Conservation (phyloP, 2,113 vertebrate genomes). For the Aspiorhynchus laticeps region DNA sequence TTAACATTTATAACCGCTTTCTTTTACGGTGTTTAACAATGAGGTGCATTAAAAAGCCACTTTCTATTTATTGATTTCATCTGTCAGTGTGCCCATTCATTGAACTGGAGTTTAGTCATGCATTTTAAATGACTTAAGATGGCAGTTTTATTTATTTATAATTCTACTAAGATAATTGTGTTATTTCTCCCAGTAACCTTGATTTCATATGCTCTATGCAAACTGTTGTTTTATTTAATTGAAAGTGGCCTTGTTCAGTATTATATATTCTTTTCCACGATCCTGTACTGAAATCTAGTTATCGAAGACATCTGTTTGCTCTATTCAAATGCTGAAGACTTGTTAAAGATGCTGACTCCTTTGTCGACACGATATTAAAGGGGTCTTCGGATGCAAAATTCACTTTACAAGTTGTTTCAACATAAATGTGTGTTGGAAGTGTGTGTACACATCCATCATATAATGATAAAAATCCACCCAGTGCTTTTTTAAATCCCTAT, state of each 20-base stretch:
- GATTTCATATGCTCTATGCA: neutral
- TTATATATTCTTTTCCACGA: neutral
- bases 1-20: conserved; percentile 25
- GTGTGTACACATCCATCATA: too few relatives aligned
- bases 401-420: too few relatives aligned
- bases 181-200: neutral
- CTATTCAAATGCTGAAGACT: neutral
- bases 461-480: too few relatives aligned
- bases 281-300: neutral
- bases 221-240: neutral
- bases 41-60: neutral
- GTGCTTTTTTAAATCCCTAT: too few relatives aligned
- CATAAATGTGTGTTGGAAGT: too few relatives aligned
- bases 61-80: conserved; percentile 34
- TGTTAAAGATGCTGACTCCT: neutral
- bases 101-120: neutral
- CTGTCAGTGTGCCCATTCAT: neutral
- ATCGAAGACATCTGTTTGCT: neutral
- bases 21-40: conserved; percentile 4
- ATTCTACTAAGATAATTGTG: neutral
- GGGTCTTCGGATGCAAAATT: too few relatives aligned
- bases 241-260: neutral
- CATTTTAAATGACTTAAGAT: conserved; percentile 13
- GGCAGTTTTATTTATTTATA: neutral
- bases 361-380: neutral